phyloP scores from a whole-genome alignment of 2,797 vertebrate genomes.

The Poeciliopsis presidionis region DNA sequence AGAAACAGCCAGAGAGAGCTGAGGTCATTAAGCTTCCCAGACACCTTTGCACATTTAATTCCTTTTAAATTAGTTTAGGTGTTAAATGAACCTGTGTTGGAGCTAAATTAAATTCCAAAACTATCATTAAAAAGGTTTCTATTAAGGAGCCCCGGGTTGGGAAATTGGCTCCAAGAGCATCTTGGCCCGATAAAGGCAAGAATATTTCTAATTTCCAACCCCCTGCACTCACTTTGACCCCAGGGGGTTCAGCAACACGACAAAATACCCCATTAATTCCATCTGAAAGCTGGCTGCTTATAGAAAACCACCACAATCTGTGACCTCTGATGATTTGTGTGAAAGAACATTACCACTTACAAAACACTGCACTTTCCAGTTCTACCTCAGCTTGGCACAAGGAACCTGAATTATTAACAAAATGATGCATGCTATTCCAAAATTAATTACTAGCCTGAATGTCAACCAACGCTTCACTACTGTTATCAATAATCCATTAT shows the following conservation, averaged over 20 bases:
- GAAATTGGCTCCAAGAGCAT: conserved; percentile 72
- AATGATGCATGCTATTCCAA: conserved; percentile 48
- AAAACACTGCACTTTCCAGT: conserved; percentile 49
- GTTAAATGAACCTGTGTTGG: conserved; percentile 71
- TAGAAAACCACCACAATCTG: conserved; percentile 53
- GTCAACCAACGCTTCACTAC: conserved; percentile 23
- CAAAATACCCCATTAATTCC: conserved; percentile 73
- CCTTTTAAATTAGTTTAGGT: conserved; percentile 77
- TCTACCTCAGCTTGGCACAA: conserved; percentile 29
- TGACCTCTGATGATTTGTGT: conserved; percentile 58
- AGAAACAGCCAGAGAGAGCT: conserved; percentile 15
- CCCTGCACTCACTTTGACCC: conserved; percentile 70
- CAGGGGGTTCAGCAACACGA: conserved; percentile 53
- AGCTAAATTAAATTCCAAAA: conserved; percentile 79
- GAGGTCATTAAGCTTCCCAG: conserved; percentile 54
- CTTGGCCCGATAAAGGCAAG: conserved; percentile 60
- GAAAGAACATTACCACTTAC: conserved; percentile 45
- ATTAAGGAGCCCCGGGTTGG: conserved; percentile 73
- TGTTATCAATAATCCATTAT: conserved; percentile 33
- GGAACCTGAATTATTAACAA: conserved; percentile 65
- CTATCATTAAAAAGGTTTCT: conserved; percentile 77
- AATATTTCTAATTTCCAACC: conserved; percentile 72
- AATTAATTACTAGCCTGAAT: conserved; percentile 44
- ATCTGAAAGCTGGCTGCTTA: conserved; percentile 61
- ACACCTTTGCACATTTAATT: conserved; percentile 69